Conservation (phyloP, 2,113 vertebrate genomes). For the Poecilia latipinna region DNA sequence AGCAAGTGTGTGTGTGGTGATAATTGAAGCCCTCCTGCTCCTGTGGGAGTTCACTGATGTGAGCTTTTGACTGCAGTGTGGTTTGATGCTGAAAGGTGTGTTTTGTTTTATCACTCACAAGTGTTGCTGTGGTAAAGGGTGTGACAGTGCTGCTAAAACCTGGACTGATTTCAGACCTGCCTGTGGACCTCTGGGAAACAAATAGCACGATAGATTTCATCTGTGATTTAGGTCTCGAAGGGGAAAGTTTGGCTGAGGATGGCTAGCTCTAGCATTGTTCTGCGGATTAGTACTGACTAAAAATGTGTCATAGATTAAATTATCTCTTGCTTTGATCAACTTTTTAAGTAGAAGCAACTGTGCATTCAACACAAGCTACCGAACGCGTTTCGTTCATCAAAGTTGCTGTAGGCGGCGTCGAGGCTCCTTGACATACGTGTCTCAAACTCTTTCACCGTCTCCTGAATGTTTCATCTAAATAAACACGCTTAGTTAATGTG, state of each 20-base stretch:
- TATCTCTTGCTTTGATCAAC: too few relatives aligned
- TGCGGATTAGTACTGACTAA: too few relatives aligned
- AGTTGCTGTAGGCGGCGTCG: too few relatives aligned
- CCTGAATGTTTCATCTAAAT: too few relatives aligned
- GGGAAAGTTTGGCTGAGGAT: slow-evolving; percentile 2
- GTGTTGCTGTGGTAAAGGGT: slow-evolving; percentile 83
- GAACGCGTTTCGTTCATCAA: too few relatives aligned
- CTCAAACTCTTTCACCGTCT: too few relatives aligned
- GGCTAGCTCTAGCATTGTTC: neutral
- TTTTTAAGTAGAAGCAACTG: too few relatives aligned
- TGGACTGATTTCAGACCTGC: slow-evolving; percentile 80
- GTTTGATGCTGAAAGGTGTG: slow-evolving; percentile 93
- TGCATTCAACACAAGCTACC: too few relatives aligned
- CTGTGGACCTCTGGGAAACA: slow-evolving; percentile 84
- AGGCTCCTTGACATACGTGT: too few relatives aligned
- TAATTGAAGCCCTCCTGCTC: slow-evolving; percentile 66
- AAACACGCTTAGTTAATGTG: too few relatives aligned
- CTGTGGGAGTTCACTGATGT: slow-evolving; percentile 47
- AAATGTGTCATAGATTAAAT: too few relatives aligned
- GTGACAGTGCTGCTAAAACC: slow-evolving; percentile 86
- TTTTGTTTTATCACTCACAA: slow-evolving; percentile 92
- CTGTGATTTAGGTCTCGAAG: neutral
- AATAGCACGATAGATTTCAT: slow-evolving; percentile 59
- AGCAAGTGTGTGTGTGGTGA: slow-evolving; percentile 47
- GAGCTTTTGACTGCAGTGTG: slow-evolving; percentile 55